Evolutionary conservation across 2,888 invertebrate species (phyloP).

Genomic region (Stenolophus ochropezus): DNA sequence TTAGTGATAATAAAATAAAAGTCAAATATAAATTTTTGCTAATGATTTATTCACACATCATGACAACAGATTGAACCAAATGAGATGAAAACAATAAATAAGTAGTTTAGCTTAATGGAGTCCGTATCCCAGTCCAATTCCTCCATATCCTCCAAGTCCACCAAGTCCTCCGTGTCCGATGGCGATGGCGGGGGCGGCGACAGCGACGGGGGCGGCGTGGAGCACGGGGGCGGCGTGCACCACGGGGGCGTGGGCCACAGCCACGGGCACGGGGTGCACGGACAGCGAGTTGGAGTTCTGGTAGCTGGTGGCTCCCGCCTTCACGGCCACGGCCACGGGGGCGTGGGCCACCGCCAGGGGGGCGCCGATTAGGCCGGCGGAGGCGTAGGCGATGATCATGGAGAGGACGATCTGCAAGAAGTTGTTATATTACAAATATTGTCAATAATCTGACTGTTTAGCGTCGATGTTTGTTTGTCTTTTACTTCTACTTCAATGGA

Average conservation of each 20-base stretch:
- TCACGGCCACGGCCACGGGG: constrained; percentile 67
- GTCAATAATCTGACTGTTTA: too few species aligned
- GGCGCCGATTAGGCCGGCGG: constrained; percentile 53
- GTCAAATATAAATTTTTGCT: constrained; percentile 40
- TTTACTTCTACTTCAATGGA: too few species aligned
- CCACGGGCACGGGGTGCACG: constrained; percentile 51
- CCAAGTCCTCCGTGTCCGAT: constrained; percentile 57
- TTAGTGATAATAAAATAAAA: too few species aligned
- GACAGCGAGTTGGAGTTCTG: constrained; percentile 60
- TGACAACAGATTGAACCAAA: constrained; percentile 41
- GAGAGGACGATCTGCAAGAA: constrained; percentile 74
- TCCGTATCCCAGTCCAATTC: constrained; percentile 41
- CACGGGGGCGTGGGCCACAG: constrained; percentile 46
- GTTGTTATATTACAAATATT: neutral
- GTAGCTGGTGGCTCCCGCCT: constrained; percentile 59
- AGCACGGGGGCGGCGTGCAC: constrained; percentile 45
- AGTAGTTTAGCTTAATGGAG: constrained; percentile 45
- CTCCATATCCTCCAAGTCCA: constrained; percentile 38
- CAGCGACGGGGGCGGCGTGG: constrained; percentile 51
- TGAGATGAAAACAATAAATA: constrained; percentile 44
- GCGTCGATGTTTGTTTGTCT: too few species aligned
- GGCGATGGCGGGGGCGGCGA: constrained; percentile 61
- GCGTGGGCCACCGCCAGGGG: constrained; percentile 64
- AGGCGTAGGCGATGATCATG: constrained; percentile 69
- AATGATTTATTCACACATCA: constrained; percentile 60